Conservation (phyloP, 2,113 vertebrate genomes). For the Zosterops hypoxanthus region DNA sequence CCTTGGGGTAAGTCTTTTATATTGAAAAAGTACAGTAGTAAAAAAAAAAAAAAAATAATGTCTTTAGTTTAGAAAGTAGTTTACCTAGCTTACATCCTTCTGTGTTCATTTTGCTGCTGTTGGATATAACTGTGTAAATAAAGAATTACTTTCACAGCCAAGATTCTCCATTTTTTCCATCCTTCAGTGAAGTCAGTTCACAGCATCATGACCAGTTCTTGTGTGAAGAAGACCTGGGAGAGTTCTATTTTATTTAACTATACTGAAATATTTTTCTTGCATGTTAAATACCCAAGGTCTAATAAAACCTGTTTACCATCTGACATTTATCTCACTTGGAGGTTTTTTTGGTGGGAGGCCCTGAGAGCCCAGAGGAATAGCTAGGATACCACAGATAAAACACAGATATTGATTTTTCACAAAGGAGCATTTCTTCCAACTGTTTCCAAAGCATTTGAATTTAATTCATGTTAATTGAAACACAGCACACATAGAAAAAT, state of each 20-base stretch:
- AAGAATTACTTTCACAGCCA: background rate
- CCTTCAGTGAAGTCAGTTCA: background rate
- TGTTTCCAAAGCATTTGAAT: background rate
- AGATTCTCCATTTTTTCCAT: background rate
- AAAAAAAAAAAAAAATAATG: background rate
- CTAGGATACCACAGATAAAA: background rate
- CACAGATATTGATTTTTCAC: background rate
- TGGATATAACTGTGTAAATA: background rate
- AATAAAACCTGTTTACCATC: background rate
- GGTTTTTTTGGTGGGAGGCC: background rate
- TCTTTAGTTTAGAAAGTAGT: background rate
- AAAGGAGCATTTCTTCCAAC: background rate
- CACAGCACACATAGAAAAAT: background rate
- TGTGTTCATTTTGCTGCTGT: background rate
- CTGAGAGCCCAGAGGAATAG: background rate
- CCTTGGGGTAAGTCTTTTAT: slow-evolving; percentile 40
- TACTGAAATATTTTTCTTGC: background rate
- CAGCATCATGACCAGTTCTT: background rate
- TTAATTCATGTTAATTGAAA: background rate
- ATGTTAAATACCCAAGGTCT: background rate
- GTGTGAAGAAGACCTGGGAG: background rate
- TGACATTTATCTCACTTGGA: background rate
- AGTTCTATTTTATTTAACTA: background rate
- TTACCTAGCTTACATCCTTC: background rate
- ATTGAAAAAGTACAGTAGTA: slow-evolving; percentile 38